Conservation (phyloP, 1,140 invertebrate species). For the Bombus sylvicola region DNA sequence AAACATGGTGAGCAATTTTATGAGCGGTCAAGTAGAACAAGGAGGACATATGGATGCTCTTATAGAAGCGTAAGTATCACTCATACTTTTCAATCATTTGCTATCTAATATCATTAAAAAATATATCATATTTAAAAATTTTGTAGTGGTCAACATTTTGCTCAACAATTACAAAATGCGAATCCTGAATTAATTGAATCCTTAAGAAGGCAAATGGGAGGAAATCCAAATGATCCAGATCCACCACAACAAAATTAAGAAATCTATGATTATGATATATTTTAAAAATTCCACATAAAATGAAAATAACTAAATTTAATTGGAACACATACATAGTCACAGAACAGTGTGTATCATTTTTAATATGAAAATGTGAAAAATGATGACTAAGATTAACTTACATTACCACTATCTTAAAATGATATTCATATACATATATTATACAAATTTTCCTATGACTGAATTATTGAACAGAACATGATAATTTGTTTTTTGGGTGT, state of each 20-base stretch:
- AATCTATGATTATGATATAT: conserved; percentile 27
- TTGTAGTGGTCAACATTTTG: conserved; percentile 87
- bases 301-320: conserved; percentile 44
- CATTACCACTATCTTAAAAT: conserved; percentile 19
- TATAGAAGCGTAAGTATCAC: conserved; percentile 76
- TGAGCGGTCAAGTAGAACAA: conserved; percentile 73
- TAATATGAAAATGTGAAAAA: conserved; percentile 12
- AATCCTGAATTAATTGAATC: conserved; percentile 88
- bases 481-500: background rate
- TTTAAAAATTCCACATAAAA: conserved; percentile 27
- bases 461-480: conserved; percentile 18
- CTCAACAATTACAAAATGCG: conserved; percentile 86
- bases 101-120: background rate
- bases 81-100: conserved; percentile 1
- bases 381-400: conserved; percentile 36
- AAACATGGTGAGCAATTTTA: conserved; percentile 84
- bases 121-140: conserved; percentile 29
- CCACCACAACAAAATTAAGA: conserved; percentile 77
- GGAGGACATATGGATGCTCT: conserved; percentile 74
- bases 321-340: conserved; percentile 29
- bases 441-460: conserved; percentile 42
- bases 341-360: conserved; percentile 28
- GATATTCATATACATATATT: conserved; percentile 29
- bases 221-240: conserved; percentile 76
- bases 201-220: conserved; percentile 84